Conservation (phyloP, 2,888 invertebrate genomes). For the Sphinx pinastri region DNA sequence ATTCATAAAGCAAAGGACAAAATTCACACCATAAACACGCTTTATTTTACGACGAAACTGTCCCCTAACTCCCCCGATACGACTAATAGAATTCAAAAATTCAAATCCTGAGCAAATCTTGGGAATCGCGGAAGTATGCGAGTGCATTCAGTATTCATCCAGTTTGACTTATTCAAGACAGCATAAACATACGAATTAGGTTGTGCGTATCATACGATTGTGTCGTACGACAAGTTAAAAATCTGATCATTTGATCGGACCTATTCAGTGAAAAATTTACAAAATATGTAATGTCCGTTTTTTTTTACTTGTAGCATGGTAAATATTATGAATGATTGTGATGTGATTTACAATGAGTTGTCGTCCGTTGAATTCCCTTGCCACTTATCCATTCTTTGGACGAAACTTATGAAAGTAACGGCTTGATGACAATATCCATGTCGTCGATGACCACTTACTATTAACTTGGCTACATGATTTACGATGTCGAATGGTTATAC, state of each 20-base stretch:
- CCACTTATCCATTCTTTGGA: no score
- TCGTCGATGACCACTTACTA: no score
- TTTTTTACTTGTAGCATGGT: no score
- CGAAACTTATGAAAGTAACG: no score
- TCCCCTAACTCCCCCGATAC: conserved; percentile 30
- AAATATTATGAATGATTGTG: no score
- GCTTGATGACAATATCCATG: no score
- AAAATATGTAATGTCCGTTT: no score
- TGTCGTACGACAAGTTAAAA: not conserved
- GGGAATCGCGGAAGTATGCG: conserved; percentile 44
- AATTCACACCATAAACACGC: not conserved
- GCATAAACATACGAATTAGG: conserved; percentile 27
- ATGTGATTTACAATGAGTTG: no score
- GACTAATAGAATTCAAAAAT: conserved; percentile 48
- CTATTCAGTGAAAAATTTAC: not conserved
- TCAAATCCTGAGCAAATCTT: conserved; percentile 43
- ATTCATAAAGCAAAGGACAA: conserved; percentile 20
- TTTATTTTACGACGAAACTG: conserved; percentile 5
- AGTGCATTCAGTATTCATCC: conserved; percentile 50
- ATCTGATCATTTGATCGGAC: not conserved
- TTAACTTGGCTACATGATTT: no score
- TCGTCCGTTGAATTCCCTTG: no score
- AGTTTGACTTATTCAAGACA: conserved; percentile 51
- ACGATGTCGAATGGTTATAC: no score
- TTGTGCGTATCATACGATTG: conserved; percentile 15